Conservation (phyloP, 1,140 invertebrate species). For the Drosophila biarmipes region DNA sequence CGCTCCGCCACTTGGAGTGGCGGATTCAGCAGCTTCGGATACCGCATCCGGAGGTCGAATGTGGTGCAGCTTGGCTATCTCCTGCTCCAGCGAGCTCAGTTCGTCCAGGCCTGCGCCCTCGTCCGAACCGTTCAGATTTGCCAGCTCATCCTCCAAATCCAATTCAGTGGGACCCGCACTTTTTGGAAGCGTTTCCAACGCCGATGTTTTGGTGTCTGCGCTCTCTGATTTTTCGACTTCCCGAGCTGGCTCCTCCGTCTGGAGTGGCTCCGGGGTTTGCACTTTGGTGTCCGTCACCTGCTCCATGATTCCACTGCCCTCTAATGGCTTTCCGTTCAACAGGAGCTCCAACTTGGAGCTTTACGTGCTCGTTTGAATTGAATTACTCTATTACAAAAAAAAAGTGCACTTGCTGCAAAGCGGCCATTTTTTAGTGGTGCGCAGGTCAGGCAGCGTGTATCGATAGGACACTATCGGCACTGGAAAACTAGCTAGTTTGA, state of each 20-base stretch:
- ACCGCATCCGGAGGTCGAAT: constrained; percentile 23
- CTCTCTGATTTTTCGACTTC: constrained; percentile 7
- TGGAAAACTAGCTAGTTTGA: neutral
- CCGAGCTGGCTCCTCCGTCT: constrained; percentile 2
- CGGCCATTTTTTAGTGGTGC: constrained; percentile 32
- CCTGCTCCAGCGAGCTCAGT: constrained; percentile 70
- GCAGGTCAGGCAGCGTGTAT: neutral
- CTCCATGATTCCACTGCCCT: constrained; percentile 38
- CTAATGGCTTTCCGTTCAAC: constrained; percentile 3
- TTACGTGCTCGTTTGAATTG: neutral
- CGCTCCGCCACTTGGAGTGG: neutral
- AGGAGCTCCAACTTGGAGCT: neutral
- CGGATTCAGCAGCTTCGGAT: constrained; percentile 4
- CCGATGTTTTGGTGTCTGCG: constrained; percentile 30
- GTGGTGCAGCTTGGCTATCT: constrained; percentile 78
- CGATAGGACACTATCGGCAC: constrained; percentile 3
- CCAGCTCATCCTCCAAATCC: constrained; percentile 33
- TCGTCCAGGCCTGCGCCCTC: constrained; percentile 57
- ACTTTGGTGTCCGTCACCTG: constrained; percentile 28
- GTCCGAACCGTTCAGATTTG: constrained; percentile 28
- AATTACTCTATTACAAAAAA: constrained; percentile 16
- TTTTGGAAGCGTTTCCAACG: constrained; percentile 20
- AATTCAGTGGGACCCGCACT: constrained; percentile 35
- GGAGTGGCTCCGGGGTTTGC: constrained; percentile 4
- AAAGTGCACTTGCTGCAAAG: constrained; percentile 20